phyloP scores from a whole-genome alignment of 2,113 vertebrate genomes.

The Oncorhynchus kisutch region DNA sequence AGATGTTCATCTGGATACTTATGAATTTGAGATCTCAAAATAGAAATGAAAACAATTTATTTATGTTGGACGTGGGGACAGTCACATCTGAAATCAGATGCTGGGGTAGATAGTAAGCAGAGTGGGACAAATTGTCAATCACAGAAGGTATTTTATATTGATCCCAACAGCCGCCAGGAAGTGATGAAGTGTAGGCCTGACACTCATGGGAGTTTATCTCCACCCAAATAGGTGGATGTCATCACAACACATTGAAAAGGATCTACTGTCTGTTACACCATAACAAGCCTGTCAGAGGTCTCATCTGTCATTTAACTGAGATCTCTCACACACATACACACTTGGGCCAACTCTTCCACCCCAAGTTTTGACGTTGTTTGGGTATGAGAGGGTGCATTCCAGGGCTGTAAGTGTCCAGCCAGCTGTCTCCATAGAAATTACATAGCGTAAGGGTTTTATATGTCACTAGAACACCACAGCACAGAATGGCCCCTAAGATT shows the following conservation, averaged over 20 bases:
- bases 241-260: neutral
- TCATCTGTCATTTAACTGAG: neutral
- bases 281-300: neutral
- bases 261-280: neutral
- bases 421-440: conserved; percentile 1
- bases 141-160: conserved; percentile 19
- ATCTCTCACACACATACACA: neutral
- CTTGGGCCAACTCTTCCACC: neutral
- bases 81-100: too few relatives aligned
- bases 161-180: conserved; percentile 44
- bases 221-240: conserved; percentile 36
- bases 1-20: too few relatives aligned
- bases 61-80: neutral
- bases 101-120: neutral
- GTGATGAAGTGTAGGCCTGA: conserved; percentile 19
- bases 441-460: neutral
- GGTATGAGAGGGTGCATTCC: neutral
- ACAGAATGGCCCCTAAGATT: neutral
- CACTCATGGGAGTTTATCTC: conserved; percentile 6
- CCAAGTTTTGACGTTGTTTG: neutral
- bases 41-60: too few relatives aligned
- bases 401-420: neutral
- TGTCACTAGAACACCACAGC: neutral
- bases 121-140: neutral
- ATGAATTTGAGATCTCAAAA: too few relatives aligned